A percentile compares a stretch with the other conserved stretches of the same genome.
phyloP scores from a whole-genome alignment of 2,888 invertebrate species.

The Tromatobia lineatoria region DNA sequence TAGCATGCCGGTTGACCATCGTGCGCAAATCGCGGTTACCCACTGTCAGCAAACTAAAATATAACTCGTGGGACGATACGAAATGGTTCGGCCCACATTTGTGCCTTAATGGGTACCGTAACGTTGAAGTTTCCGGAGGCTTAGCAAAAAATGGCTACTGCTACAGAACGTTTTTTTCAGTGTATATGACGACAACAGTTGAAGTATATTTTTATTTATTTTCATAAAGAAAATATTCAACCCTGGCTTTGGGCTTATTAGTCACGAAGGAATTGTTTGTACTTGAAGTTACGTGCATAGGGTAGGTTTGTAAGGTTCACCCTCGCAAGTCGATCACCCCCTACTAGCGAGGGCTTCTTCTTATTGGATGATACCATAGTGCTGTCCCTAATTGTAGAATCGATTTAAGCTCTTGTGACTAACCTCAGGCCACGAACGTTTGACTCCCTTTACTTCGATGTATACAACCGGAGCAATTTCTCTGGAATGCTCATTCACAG shows the following conservation, averaged over 20 bases:
- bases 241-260: neutral
- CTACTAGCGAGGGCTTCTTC: conserved; percentile 76
- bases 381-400: conserved; percentile 79
- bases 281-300: conserved; percentile 19
- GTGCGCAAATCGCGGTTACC: no score
- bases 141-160: no score
- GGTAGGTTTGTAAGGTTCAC: conserved; percentile 6
- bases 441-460: neutral
- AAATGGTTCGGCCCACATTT: no score
- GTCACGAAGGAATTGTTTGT: neutral
- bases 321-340: conserved; percentile 20
- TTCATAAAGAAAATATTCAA: neutral
- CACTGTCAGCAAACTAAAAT: no score
- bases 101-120: no score
- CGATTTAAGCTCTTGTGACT: conserved; percentile 72
- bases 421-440: conserved; percentile 7
- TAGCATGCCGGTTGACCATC: no score
- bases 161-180: no score
- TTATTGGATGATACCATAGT: conserved; percentile 81
- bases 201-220: neutral
- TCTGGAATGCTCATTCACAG: neutral
- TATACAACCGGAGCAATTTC: conserved; percentile 1
- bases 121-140: no score
- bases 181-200: no score
- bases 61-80: no score